Base-by-base conservation (phyloP, 2,113 vertebrate genomes). In the Cervus canadensis region DNA sequence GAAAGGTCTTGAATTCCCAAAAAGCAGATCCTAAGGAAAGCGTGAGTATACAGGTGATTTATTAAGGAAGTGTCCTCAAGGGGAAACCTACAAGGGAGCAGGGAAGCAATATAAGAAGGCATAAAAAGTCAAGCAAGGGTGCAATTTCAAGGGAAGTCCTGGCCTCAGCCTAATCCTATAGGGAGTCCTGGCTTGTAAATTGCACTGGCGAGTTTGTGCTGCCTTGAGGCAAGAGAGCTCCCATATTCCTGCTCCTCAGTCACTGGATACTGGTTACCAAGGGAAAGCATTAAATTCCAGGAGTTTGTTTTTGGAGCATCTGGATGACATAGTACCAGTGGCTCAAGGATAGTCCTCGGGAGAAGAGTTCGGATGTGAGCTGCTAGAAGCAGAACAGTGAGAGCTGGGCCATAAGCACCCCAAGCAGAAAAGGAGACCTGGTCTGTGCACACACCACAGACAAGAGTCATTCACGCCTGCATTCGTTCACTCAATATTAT, bases 81-180 rank as follows among this genome's bases (percentile, higher is more conserved):
- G 59, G 88, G 54, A 79, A 92, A 25, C 62, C 45, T 40, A 56
- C 2, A 64, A 62, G 40, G 45, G 13, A 90, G 15, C 23, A 10
- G 7, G 45, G 5, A 94, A 95, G 16, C 48, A 82, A 50, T 21
- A 57, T 30, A 84, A 84, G 7, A 23, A 12, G 86, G 45, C 10
- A 43, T 7, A 79, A 45, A 21, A 57, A 43, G 15, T 54, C 19
- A 74, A 88, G 17, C n/a, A 50, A 95, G 19, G 23, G 8, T 45
- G 25, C 36, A 59, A 56, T 56, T 67, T 87, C 79, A 95, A 52
- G 15, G 28, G 10, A 92, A 85, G 17, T 87, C 43, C 74, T 79
- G 56, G 91, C 43, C 57, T 52, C 23, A 1, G 17, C 17, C n/a
- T 90, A 25, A 87, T 30, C 56, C 30, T 40, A 54, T 6, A 21